phyloP scores from a whole-genome alignment of 2,113 vertebrate genomes.

The Otus sunia region DNA sequence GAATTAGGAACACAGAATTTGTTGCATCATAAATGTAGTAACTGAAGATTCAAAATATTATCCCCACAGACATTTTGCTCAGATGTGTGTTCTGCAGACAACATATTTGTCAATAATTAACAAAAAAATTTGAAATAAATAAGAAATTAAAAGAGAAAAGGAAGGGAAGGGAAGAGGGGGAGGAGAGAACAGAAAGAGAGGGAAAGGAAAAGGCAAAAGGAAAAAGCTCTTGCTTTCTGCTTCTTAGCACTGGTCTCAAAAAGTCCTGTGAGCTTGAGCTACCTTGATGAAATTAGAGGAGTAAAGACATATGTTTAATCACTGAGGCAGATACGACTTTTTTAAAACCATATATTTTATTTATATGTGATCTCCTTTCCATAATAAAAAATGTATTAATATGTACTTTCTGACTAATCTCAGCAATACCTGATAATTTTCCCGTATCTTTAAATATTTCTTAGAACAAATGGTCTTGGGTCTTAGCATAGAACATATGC shows the following conservation, averaged over 20 bases:
- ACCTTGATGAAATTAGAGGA: slow-evolving; percentile 38
- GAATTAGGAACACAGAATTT: not conserved
- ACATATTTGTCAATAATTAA: not conserved
- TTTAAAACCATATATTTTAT: slow-evolving; percentile 86
- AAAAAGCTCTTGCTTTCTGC: not conserved
- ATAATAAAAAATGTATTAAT: slow-evolving; percentile 85
- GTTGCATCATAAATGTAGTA: not conserved
- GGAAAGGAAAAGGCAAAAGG: not conserved
- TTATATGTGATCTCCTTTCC: slow-evolving; percentile 84
- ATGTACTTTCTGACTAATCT: slow-evolving; percentile 74
- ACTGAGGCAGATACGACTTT: slow-evolving; percentile 54
- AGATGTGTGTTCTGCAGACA: not conserved
- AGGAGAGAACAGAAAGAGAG: not conserved
- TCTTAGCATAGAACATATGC: not conserved
- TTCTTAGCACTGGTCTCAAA: not conserved
- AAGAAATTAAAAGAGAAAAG: not conserved
- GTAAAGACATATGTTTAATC: slow-evolving; percentile 58
- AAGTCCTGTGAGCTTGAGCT: not conserved
- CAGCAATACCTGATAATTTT: slow-evolving; percentile 78
- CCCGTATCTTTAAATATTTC: slow-evolving; percentile 85
- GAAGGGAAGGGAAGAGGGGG: not conserved
- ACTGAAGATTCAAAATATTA: not conserved
- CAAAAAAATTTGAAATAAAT: not conserved
- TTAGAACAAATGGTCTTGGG: slow-evolving; percentile 82
- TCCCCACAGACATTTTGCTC: not conserved